A percentile compares a stretch with the other conserved stretches of the same genome.
Conservation (phyloP, 2,113 vertebrate genomes). For the Rhynchomys soricoides region DNA sequence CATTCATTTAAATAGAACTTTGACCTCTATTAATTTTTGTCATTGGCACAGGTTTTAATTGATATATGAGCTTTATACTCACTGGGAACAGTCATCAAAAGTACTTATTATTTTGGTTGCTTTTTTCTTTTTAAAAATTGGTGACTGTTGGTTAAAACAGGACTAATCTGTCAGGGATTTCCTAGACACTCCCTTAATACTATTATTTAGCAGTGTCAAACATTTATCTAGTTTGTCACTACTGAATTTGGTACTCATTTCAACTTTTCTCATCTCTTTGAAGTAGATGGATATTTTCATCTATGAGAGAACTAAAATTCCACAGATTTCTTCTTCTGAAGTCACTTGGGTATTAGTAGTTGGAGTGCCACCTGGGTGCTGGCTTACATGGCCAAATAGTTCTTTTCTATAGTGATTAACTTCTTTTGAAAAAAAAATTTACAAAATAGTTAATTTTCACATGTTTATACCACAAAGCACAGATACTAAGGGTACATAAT, state of each 20-base stretch:
- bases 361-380: slow-evolving; percentile 11
- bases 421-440: not conserved
- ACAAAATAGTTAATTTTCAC: not conserved
- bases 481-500: not conserved
- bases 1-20: slow-evolving; percentile 61
- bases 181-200: slow-evolving; percentile 24
- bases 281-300: slow-evolving; percentile 32
- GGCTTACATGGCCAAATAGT: not conserved
- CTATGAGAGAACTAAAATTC: slow-evolving; percentile 45
- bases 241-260: slow-evolving; percentile 4
- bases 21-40: slow-evolving; percentile 63
- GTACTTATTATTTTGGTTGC: slow-evolving; percentile 56
- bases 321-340: slow-evolving; percentile 30
- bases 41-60: slow-evolving; percentile 55
- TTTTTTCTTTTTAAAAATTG: slow-evolving; percentile 70
- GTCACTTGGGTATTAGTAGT: not conserved
- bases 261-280: slow-evolving; percentile 50
- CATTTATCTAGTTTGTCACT: slow-evolving; percentile 34
- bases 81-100: not conserved
- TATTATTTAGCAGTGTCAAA: slow-evolving; percentile 20
- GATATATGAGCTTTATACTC: slow-evolving; percentile 57
- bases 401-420: not conserved
- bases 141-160: slow-evolving; percentile 50
- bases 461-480: not conserved
- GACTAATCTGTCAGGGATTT: slow-evolving; percentile 36